Percentiles rank a stretch among this genome's conserved stretches.
Evolutionary conservation across 2,113 vertebrate species (phyloP).

Genomic region (Grantiella picta): DNA sequence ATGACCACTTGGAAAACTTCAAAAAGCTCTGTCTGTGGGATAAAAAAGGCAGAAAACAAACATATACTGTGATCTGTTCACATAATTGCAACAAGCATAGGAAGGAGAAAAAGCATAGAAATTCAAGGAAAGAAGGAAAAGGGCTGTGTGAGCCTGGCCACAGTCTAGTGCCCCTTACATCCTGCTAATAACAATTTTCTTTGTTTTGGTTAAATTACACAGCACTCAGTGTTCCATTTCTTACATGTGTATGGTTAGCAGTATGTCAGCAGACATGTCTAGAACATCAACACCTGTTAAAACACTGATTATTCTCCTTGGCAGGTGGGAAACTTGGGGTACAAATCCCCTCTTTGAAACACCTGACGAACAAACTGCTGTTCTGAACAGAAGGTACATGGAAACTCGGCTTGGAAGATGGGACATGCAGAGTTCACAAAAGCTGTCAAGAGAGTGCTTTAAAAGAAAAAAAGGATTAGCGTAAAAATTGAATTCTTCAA

Average conservation of each 20-base stretch:
- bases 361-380: background rate
- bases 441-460: background rate
- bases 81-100: background rate
- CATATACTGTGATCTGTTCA: background rate
- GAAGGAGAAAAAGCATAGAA: background rate
- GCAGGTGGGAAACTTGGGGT: background rate
- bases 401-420: background rate
- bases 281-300: background rate
- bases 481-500: background rate
- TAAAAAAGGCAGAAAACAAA: background rate
- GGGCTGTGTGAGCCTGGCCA: background rate
- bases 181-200: background rate
- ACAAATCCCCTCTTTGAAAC: background rate
- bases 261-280: background rate
- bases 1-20: background rate
- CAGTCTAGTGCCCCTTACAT: accelerated
- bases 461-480: background rate
- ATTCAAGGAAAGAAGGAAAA: background rate
- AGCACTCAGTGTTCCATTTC: background rate
- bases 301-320: background rate
- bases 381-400: background rate
- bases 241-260: background rate
- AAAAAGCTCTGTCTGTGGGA: background rate
- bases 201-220: background rate
- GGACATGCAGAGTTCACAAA: background rate